Conservation (phyloP, 2,888 invertebrate genomes). For the Dastarcus helophoroides region DNA sequence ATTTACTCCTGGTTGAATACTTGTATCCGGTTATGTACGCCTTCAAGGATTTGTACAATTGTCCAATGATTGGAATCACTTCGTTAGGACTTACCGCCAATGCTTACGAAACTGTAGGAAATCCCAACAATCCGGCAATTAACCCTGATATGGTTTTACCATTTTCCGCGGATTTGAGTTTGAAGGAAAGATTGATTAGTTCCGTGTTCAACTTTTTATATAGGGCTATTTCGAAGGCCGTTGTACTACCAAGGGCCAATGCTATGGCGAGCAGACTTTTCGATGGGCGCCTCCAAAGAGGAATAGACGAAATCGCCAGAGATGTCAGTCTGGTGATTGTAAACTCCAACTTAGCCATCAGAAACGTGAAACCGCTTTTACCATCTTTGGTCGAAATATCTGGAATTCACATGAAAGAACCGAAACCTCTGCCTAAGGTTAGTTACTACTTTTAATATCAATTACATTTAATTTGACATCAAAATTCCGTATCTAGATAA, state of each 20-base stretch:
- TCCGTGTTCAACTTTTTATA: conserved; percentile 13
- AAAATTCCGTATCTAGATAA: no score
- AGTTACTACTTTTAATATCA: no score
- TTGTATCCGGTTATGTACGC: conserved; percentile 22
- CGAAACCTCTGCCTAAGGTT: conserved; percentile 23
- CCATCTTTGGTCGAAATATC: conserved; percentile 21
- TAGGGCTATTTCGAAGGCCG: conserved; percentile 6
- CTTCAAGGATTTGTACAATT: conserved; percentile 27
- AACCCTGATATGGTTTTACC: conserved; percentile 26
- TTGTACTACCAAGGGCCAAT: conserved; percentile 13
- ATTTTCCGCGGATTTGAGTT: conserved; percentile 20
- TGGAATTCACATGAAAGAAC: conserved; percentile 22
- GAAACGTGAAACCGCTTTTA: conserved; percentile 18
- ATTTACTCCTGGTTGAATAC: conserved; percentile 20
- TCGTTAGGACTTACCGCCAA: conserved; percentile 21
- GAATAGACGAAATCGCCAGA: conserved; percentile 18
- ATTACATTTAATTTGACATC: no score
- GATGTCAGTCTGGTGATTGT: conserved; percentile 23
- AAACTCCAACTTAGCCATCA: conserved; percentile 20
- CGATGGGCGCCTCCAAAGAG: conserved; percentile 8
- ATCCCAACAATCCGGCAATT: conserved; percentile 28
- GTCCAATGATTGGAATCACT: conserved; percentile 29
- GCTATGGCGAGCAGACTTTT: conserved; percentile 17
- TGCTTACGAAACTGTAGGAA: conserved; percentile 24
- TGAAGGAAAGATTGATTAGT: conserved; percentile 23